Evolutionary conservation across 2,113 vertebrate species (phyloP).

Genomic region (Phrynocephalus versicolor): DNA sequence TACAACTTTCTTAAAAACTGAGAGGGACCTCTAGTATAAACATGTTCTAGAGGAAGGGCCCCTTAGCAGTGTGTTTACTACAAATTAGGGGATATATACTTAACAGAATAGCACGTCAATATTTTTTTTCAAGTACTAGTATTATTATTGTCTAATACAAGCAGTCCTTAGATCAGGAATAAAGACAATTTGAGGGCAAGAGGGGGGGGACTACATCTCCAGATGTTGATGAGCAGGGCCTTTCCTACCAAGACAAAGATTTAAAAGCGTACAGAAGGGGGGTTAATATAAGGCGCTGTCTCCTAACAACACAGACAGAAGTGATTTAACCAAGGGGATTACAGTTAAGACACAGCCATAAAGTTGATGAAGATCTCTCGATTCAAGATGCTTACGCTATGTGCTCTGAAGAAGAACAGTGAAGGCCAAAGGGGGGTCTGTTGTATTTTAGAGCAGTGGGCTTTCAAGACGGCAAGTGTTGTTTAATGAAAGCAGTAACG

Average conservation of each 20-base stretch:
- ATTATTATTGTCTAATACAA: neutral
- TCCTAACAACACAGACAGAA: neutral
- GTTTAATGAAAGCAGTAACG: neutral
- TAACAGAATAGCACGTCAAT: neutral
- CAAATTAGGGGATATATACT: neutral
- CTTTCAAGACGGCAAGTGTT: neutral
- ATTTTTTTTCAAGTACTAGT: conserved; percentile 22
- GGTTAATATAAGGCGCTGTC: neutral
- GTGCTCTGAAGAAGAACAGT: neutral
- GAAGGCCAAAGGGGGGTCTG: neutral
- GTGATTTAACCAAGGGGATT: conserved; percentile 11
- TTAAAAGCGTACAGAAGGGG: neutral
- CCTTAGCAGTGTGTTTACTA: neutral
- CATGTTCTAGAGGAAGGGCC: neutral
- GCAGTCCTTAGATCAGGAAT: neutral
- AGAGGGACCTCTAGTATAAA: neutral
- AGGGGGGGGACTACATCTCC: no score
- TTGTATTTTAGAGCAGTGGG: neutral
- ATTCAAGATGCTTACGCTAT: conserved; percentile 14
- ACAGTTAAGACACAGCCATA: neutral
- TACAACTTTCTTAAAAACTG: no score
- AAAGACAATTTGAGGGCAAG: neutral
- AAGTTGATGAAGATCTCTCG: conserved; percentile 14
- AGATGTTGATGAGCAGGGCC: neutral
- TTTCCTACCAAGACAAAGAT: conserved; percentile 26